These are phyloP conservation scores for Aporophyla nigra DNA, from an alignment of 2,888 invertebrate species.

Conservation along the genomic window DNA sequence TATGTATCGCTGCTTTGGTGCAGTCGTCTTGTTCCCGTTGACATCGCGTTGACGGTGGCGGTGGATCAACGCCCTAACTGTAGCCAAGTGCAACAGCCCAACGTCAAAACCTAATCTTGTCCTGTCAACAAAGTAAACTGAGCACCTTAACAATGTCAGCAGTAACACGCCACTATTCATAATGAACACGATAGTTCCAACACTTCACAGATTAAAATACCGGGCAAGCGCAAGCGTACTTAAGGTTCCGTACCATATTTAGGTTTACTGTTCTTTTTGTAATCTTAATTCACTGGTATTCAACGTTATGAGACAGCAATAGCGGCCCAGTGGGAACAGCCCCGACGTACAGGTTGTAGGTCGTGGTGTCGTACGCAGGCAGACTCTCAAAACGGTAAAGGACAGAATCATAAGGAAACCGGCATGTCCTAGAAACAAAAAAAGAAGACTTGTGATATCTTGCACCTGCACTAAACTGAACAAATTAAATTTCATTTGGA, in stretches of 20 bases:
- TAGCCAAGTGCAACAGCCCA: constrained; percentile 26
- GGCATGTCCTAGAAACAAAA: too few species aligned
- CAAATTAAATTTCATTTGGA: too few species aligned
- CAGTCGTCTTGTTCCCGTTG: neutral
- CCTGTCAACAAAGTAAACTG: constrained; percentile 50
- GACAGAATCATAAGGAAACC: too few species aligned
- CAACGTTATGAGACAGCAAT: too few species aligned
- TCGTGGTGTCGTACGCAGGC: too few species aligned
- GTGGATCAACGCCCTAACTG: neutral
- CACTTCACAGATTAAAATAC: constrained; percentile 38
- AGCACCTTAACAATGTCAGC: constrained; percentile 40
- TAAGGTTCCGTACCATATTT: constrained; percentile 17
- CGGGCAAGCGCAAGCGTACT: neutral
- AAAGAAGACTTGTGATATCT: too few species aligned
- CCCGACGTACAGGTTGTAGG: too few species aligned
- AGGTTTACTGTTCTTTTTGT: neutral
- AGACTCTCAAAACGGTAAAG: too few species aligned
- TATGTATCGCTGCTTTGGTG: neutral
- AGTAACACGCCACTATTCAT: constrained; percentile 59
- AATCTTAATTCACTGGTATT: neutral
- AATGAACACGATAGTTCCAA: constrained; percentile 52
- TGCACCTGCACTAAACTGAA: too few species aligned
- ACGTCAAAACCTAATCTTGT: constrained; percentile 45
- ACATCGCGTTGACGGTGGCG: neutral
- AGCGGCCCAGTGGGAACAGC: too few species aligned